Conservation (phyloP, 2,797 vertebrate genomes). For the Petrocephalus sullivani region DNA sequence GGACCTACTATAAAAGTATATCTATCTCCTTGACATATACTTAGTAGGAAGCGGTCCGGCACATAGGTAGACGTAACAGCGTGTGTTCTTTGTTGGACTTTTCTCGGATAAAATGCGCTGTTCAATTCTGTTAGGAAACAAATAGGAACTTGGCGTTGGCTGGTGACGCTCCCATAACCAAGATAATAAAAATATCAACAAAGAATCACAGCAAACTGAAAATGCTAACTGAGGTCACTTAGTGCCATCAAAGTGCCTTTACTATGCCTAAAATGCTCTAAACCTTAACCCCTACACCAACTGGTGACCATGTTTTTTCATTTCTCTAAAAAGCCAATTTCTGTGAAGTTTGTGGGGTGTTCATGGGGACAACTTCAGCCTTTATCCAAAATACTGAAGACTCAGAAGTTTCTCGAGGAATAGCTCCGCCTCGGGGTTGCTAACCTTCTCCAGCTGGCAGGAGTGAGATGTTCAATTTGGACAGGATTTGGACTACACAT, state of each 20-base stretch:
- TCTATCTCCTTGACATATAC: neutral
- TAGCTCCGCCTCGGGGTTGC: neutral
- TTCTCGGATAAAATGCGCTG: neutral
- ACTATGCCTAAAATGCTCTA: neutral
- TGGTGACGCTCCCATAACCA: neutral
- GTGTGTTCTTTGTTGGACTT: neutral
- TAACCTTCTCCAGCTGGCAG: too few species aligned
- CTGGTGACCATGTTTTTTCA: neutral
- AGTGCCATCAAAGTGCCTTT: neutral
- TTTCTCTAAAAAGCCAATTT: neutral
- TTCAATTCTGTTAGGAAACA: neutral
- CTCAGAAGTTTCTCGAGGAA: neutral
- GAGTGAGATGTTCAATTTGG: too few species aligned
- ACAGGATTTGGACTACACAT: too few species aligned
- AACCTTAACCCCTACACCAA: neutral
- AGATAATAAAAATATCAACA: conserved; percentile 37
- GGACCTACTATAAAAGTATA: conserved; percentile 5
- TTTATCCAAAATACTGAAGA: neutral
- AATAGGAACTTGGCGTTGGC: neutral
- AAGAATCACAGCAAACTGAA: neutral
- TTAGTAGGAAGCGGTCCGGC: neutral
- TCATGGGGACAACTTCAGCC: neutral
- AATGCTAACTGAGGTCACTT: neutral
- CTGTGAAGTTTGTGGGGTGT: neutral
- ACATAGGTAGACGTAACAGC: neutral